Evolutionary conservation across 2,888 invertebrate genomes (phyloP).

Genomic region (Notodonta ziczac): DNA sequence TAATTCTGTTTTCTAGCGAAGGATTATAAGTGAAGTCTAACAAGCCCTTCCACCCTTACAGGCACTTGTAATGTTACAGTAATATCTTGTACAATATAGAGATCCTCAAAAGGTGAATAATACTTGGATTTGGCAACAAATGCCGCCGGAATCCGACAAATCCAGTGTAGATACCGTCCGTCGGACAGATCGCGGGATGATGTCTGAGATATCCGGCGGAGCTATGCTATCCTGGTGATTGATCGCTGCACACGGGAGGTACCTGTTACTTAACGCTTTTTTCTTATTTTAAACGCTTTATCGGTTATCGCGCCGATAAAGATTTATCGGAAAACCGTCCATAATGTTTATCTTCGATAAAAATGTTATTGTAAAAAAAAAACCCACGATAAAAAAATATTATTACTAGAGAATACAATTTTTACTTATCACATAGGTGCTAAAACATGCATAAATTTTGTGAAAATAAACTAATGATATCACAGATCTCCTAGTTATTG

Average conservation of each 20-base stretch:
- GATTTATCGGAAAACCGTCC: not conserved
- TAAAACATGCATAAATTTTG: too few relatives aligned
- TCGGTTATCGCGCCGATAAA: not conserved
- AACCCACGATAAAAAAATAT: not conserved
- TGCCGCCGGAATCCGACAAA: constrained; percentile 60
- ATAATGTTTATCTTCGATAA: not conserved
- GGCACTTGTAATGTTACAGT: constrained; percentile 49
- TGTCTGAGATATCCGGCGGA: constrained; percentile 46
- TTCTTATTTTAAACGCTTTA: not conserved
- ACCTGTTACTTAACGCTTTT: not conserved
- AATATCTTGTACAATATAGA: constrained; percentile 37
- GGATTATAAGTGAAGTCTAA: too few relatives aligned
- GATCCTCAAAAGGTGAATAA: constrained; percentile 73
- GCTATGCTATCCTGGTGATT: constrained; percentile 46
- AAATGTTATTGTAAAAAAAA: too few relatives aligned
- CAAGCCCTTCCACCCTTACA: too few relatives aligned
- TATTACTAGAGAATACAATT: not conserved
- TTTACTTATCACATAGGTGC: not conserved
- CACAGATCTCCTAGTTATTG: too few relatives aligned
- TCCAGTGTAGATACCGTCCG: constrained; percentile 60
- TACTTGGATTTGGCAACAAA: constrained; percentile 58
- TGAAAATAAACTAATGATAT: too few relatives aligned
- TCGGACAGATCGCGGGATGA: constrained; percentile 58
- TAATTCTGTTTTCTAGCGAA: too few relatives aligned
- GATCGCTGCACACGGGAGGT: constrained; percentile 35